phyloP scores from a whole-genome alignment of 2,113 vertebrate species.

The Hydrolagus affinis region DNA sequence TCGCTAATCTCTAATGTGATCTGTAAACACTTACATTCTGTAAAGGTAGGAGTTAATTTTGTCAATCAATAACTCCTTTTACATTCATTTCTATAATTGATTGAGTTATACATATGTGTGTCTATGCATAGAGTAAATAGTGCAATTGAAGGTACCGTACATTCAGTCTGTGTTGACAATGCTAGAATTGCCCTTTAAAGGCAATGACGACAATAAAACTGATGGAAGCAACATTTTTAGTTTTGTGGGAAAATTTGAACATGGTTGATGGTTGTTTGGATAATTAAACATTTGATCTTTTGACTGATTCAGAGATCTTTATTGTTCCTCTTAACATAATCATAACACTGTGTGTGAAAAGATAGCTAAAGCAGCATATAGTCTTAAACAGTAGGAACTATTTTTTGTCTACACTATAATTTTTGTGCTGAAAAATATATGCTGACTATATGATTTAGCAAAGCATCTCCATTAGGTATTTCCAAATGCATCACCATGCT shows the following conservation, averaged over 20 bases:
- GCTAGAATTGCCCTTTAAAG: background rate
- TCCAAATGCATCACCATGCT: slow-evolving; percentile 27
- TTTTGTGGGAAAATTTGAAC: background rate
- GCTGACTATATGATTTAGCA: slow-evolving; percentile 28
- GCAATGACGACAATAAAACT: background rate
- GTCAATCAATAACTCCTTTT: no score
- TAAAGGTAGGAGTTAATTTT: no score
- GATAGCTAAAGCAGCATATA: background rate
- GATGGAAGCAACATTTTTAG: background rate
- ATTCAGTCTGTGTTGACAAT: background rate
- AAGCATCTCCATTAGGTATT: slow-evolving; percentile 31
- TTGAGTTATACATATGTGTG: background rate
- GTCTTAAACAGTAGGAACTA: slow-evolving; percentile 16
- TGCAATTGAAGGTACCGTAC: background rate
- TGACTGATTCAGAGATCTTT: background rate
- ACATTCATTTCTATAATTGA: no score
- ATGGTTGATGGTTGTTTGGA: background rate
- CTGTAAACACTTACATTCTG: no score
- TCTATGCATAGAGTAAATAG: background rate
- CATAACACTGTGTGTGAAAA: background rate
- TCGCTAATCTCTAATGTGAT: no score
- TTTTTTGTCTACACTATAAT: slow-evolving; percentile 8
- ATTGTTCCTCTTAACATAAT: background rate
- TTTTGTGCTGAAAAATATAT: slow-evolving; percentile 22
- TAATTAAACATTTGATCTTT: slow-evolving; percentile 4